These are phyloP conservation scores for Aspidoscelis tigris DNA, from an alignment of 2,113 vertebrate species.

Conservation along the genomic window DNA sequence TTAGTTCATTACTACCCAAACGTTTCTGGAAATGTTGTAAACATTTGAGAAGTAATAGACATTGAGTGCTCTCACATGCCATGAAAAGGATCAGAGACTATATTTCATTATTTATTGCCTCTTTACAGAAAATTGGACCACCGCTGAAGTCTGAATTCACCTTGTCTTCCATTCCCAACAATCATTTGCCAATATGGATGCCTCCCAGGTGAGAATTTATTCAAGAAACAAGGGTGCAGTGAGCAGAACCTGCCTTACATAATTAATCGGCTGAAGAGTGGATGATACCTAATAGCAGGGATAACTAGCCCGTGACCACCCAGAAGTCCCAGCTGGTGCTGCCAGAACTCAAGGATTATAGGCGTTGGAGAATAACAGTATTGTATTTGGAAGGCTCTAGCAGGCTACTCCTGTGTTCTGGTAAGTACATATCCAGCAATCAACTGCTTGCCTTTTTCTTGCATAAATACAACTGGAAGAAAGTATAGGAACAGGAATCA, in stretches of 20 bases:
- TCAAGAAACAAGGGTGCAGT: background rate
- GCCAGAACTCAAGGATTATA: too few species aligned
- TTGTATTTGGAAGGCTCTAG: too few species aligned
- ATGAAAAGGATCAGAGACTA: background rate
- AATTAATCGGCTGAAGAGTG: background rate
- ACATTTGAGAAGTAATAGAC: conserved; percentile 16
- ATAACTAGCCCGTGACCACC: too few species aligned
- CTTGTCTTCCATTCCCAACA: background rate
- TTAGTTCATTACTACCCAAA: conserved; percentile 5
- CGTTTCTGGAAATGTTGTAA: background rate
- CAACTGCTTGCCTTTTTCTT: background rate
- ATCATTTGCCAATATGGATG: background rate
- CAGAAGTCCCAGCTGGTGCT: too few species aligned
- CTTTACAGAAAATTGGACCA: background rate
- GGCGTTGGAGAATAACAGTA: too few species aligned
- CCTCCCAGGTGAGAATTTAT: background rate
- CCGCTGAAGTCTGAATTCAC: background rate
- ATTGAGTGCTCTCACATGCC: background rate
- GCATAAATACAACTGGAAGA: background rate
- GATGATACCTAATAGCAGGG: background rate
- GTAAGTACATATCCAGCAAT: background rate
- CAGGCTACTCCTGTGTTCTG: too few species aligned
- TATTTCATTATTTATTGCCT: conserved; percentile 5
- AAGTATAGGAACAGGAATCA: background rate
- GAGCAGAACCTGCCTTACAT: background rate